Conservation (phyloP, 1,140 invertebrate species). For the Musca domestica region DNA sequence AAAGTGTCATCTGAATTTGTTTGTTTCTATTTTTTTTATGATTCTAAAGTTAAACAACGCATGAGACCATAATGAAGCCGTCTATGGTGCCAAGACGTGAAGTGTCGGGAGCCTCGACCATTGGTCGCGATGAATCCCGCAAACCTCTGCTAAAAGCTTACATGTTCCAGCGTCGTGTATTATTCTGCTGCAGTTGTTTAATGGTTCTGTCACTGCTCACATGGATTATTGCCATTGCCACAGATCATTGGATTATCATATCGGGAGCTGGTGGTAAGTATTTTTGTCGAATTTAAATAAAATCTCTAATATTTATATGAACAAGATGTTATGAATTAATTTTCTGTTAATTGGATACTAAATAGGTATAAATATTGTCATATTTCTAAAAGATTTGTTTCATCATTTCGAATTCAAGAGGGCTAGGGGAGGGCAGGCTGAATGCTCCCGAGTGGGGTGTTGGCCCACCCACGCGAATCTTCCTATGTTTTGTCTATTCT, state of each 20-base stretch:
- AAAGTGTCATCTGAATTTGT: too few species aligned
- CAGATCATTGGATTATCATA: constrained; percentile 72
- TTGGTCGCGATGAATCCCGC: constrained; percentile 56
- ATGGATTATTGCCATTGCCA: constrained; percentile 73
- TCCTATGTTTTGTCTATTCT: too few species aligned
- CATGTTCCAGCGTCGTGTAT: constrained; percentile 67
- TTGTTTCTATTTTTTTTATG: too few species aligned
- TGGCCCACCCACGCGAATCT: too few species aligned
- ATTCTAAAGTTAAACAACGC: too few species aligned
- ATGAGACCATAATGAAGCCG: constrained; percentile 32
- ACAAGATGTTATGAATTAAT: background rate
- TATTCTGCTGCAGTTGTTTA: constrained; percentile 68
- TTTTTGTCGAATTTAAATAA: background rate
- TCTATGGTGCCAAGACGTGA: constrained; percentile 30
- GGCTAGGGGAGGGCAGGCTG: too few species aligned
- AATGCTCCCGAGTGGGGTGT: too few species aligned
- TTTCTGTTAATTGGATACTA: background rate
- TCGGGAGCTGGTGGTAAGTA: constrained; percentile 54
- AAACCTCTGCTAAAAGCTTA: constrained; percentile 60
- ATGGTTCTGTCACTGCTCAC: constrained; percentile 66
- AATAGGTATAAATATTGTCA: too few species aligned
- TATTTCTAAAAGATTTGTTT: too few species aligned
- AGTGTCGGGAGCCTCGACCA: constrained; percentile 59
- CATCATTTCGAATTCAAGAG: too few species aligned
- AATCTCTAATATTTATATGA: background rate